Evolutionary conservation across 2,797 vertebrate genomes (phyloP), one percentile per base, ranked within the genome.

Genomic region (Kryptolebias ocellatus): DNA sequence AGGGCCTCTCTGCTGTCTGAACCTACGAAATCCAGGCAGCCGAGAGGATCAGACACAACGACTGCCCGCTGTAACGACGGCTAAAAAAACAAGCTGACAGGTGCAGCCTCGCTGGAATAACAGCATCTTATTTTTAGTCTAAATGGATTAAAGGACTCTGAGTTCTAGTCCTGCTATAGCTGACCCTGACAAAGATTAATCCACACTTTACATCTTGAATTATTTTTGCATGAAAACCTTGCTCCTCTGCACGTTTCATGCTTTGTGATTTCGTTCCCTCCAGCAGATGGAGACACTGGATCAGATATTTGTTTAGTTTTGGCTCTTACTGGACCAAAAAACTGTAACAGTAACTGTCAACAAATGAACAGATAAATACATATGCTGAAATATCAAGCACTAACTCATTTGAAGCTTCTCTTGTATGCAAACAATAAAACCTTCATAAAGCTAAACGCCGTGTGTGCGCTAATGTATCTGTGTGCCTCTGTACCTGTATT

Each of bases 401-500:
- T 4, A 7, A 34, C 31, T 4, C 7, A 34, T 34, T 7, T 24
- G 20, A 24, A 24, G 20, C 20, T 34, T 34, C 31, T 34, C 31
- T 39, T 39, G 37, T 39, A 8, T 39, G 37, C 9, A 39, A 39
- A 39, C 9, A 39, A 39, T 39, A 39, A 39, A 39, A 8, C 5
- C 9, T 39, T 39, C 37, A 39, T 8, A 10, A 34, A 34, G 31
- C 31, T 34, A 34, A 34, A 24, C 20, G 20, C 31, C 7, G 31
- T 34, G 7, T 7, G 7, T 34, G 4, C 31, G 4, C 31, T 34
- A 1, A 34, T 7, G 27, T 9, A 8, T 47, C 44, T 28, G 1
- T 20, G n/a, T 39, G 39, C 1, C 3, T 29, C 28, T 7, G 28
- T 93, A 98, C 98, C 96, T 96, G 94, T 71, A 98, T 93, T 20